Conservation (phyloP, 1,140 invertebrate genomes). For the Lysiphlebus fabarum region DNA sequence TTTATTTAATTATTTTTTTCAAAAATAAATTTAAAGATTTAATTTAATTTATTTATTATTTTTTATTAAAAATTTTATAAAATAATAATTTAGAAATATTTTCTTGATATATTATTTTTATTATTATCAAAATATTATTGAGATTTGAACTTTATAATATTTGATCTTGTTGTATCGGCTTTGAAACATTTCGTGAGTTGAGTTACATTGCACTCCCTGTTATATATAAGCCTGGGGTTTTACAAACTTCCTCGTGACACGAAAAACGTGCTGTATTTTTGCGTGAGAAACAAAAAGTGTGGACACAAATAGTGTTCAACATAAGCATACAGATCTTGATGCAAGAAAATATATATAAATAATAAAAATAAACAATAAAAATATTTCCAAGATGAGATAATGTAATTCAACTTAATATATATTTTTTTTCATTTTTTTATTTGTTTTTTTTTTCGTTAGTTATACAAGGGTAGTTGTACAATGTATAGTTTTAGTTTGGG, state of each 20-base stretch:
- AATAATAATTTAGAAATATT: too few species aligned
- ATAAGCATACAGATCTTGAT: slow-evolving; percentile 35
- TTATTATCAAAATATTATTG: background rate
- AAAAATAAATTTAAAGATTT: too few species aligned
- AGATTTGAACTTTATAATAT: slow-evolving; percentile 9
- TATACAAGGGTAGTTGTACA: background rate
- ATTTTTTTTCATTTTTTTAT: slow-evolving; percentile 17
- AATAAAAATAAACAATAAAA: background rate
- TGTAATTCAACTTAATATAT: too few species aligned
- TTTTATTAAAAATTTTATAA: too few species aligned
- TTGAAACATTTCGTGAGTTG: slow-evolving; percentile 15
- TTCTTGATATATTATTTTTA: too few species aligned
- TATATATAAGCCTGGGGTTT: background rate
- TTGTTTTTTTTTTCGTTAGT: slow-evolving; percentile 17
- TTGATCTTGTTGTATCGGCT: background rate
- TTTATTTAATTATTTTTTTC: too few species aligned
- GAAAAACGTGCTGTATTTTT: slow-evolving; percentile 19
- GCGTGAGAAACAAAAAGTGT: slow-evolving; percentile 24
- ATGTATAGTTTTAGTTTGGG: background rate
- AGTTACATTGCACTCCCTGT: slow-evolving; percentile 7
- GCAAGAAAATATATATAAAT: slow-evolving; percentile 22
- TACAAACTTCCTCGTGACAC: slow-evolving; percentile 16
- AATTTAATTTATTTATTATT: too few species aligned
- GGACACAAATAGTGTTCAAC: slow-evolving; percentile 1
- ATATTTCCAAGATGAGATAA: background rate